phyloP scores from a whole-genome alignment of 2,113 vertebrate genomes.

The Odontesthes bonariensis region DNA sequence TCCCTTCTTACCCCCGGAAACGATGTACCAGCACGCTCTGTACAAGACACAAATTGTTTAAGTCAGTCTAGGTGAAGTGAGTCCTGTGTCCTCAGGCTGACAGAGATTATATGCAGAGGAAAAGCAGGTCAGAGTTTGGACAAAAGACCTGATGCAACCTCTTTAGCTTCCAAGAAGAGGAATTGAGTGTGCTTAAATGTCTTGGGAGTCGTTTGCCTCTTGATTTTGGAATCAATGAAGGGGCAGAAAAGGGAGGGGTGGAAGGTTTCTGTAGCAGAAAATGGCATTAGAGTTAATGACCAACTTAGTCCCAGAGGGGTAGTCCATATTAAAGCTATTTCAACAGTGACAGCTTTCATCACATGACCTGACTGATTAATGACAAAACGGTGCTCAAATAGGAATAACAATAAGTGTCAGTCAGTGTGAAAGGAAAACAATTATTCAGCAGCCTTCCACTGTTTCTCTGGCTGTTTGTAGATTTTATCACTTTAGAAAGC shows the following conservation, averaged over 20 bases:
- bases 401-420: slow-evolving; percentile 77
- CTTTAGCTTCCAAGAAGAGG: slow-evolving; percentile 54
- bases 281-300: slow-evolving; percentile 86
- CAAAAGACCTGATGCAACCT: slow-evolving; percentile 65
- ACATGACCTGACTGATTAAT: slow-evolving; percentile 80
- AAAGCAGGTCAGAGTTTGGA: slow-evolving; percentile 70
- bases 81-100: slow-evolving; percentile 53
- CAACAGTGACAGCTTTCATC: slow-evolving; percentile 77
- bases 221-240: slow-evolving; percentile 79
- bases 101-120: slow-evolving; percentile 51
- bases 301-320: slow-evolving; percentile 79
- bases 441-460: slow-evolving; percentile 3
- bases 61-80: slow-evolving; percentile 64
- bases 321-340: slow-evolving; percentile 82
- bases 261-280: slow-evolving; percentile 78
- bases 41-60: slow-evolving; percentile 74
- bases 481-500: slow-evolving; percentile 3
- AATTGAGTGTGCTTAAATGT: slow-evolving; percentile 58
- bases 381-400: slow-evolving; percentile 73
- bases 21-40: slow-evolving; percentile 43
- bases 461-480: not conserved
- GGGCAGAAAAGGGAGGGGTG: slow-evolving; percentile 55
- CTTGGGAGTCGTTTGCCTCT: slow-evolving; percentile 78
- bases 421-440: slow-evolving; percentile 54
- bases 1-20: slow-evolving; percentile 31